A percentile compares a stretch with the other conserved stretches of the same genome.
phyloP scores from a whole-genome alignment of 2,797 vertebrate genomes.

The Cichlasoma orientale region DNA sequence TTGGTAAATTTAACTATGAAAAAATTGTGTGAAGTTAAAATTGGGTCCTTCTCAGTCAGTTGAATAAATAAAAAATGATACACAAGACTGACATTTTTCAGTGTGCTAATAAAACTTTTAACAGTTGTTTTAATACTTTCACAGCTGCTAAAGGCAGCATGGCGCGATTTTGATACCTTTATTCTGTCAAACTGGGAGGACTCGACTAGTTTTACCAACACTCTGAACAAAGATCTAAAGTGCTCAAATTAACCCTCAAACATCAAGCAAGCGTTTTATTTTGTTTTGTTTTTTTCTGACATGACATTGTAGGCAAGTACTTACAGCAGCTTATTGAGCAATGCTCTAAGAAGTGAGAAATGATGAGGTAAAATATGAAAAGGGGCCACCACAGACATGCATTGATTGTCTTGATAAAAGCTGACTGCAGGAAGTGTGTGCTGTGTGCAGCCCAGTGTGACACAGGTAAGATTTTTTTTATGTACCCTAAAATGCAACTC shows the following conservation, averaged over 20 bases:
- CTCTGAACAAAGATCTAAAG: neutral
- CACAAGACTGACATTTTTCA: neutral
- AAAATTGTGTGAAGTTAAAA: neutral
- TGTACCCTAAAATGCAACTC: neutral
- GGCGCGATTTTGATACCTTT: neutral
- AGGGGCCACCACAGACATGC: neutral
- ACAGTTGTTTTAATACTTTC: neutral
- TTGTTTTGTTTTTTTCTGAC: neutral
- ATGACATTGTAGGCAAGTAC: neutral
- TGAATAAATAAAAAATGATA: neutral
- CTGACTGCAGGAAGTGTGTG: neutral
- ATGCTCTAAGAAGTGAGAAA: neutral
- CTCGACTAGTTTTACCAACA: no score
- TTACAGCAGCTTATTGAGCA: neutral
- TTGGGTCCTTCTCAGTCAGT: rapidly evolving
- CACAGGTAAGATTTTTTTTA: neutral
- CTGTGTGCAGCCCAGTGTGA: neutral
- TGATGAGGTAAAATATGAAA: rapidly evolving
- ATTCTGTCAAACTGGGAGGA: neutral
- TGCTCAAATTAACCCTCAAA: neutral
- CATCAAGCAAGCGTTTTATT: neutral
- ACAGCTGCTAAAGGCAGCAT: neutral
- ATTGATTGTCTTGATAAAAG: neutral
- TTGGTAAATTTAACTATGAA: neutral
- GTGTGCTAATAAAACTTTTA: neutral